Conservation (phyloP, 2,888 invertebrate genomes). For the Oligia fasciuncula region DNA sequence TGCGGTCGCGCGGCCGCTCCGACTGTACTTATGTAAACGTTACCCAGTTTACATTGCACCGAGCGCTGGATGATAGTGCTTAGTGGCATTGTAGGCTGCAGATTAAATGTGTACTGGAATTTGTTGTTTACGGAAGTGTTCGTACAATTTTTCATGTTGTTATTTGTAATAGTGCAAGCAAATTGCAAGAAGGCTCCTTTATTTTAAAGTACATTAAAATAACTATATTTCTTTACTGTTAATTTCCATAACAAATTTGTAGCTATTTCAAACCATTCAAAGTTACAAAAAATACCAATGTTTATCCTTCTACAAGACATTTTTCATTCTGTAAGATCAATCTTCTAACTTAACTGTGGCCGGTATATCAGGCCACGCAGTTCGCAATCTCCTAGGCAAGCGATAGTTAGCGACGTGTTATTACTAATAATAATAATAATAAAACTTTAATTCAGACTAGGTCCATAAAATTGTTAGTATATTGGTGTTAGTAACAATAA, state of each 20-base stretch:
- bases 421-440: too few relatives aligned
- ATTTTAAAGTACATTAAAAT: background rate
- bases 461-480: too few relatives aligned
- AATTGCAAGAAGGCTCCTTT: background rate
- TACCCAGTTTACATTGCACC: conserved; percentile 19
- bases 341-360: background rate
- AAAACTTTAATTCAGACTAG: too few relatives aligned
- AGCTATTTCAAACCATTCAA: background rate
- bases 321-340: conserved; percentile 2
- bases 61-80: conserved; percentile 5
- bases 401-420: conserved; percentile 45
- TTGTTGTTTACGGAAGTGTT: conserved; percentile 3
- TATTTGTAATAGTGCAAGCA: background rate
- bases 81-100: conserved; percentile 12
- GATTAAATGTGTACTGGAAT: conserved; percentile 13
- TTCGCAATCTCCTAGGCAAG: conserved; percentile 20
- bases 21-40: conserved; percentile 22
- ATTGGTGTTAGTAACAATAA: too few relatives aligned
- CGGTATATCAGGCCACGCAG: conserved; percentile 17
- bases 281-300: background rate
- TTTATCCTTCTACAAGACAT: background rate
- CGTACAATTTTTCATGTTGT: background rate
- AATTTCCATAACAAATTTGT: background rate
- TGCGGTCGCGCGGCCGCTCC: conserved; percentile 39
- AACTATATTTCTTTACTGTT: background rate